These are phyloP conservation scores for Euthynnus affinis DNA, from an alignment of 2,797 vertebrate genomes.

Conservation along the genomic window DNA sequence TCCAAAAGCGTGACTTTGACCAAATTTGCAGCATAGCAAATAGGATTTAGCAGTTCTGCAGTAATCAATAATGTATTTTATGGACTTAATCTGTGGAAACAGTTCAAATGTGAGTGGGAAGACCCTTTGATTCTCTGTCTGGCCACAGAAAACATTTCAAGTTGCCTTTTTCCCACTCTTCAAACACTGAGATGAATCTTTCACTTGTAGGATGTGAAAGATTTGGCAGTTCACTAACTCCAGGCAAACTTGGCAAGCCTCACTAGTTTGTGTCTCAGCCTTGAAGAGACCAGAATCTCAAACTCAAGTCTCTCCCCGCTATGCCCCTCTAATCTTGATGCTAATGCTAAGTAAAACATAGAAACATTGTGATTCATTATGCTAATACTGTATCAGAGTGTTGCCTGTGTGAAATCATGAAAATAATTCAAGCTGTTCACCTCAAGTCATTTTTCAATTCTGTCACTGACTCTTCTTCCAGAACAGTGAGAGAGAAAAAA, in stretches of 20 bases:
- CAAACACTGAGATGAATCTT: slow-evolving; percentile 73
- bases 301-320: slow-evolving; percentile 49
- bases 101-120: slow-evolving; percentile 71
- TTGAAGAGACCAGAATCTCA: slow-evolving; percentile 53
- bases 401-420: slow-evolving; percentile 51
- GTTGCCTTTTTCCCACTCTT: slow-evolving; percentile 60
- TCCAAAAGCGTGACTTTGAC: not conserved
- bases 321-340: slow-evolving; percentile 60
- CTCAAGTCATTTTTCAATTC: slow-evolving; percentile 53
- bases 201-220: slow-evolving; percentile 71
- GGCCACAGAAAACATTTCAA: slow-evolving; percentile 71
- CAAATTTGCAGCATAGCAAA: slow-evolving; percentile 41
- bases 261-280: slow-evolving; percentile 61
- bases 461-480: slow-evolving; percentile 43
- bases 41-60: slow-evolving; percentile 45
- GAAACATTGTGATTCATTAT: slow-evolving; percentile 55
- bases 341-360: slow-evolving; percentile 66
- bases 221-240: slow-evolving; percentile 71
- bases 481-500: not conserved
- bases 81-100: slow-evolving; percentile 59
- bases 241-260: slow-evolving; percentile 72
- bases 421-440: slow-evolving; percentile 62
- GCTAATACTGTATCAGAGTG: slow-evolving; percentile 41
- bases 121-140: slow-evolving; percentile 78
- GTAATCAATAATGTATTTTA: slow-evolving; percentile 62